These are phyloP conservation scores for Aplodontia rufa DNA, from an alignment of 2,113 vertebrate species.

Conservation along the genomic window DNA sequence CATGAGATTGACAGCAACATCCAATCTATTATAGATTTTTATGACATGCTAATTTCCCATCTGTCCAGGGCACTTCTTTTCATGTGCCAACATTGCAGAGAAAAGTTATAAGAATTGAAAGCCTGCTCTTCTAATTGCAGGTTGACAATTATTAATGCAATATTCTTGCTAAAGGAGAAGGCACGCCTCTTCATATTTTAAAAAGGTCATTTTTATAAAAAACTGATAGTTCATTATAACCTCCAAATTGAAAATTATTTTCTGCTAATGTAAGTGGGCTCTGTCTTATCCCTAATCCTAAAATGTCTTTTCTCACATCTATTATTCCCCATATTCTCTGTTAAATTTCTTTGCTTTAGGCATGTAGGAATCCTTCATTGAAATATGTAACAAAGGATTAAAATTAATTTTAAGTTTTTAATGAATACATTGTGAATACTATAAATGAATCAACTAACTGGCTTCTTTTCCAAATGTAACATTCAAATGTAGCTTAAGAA, in stretches of 20 bases:
- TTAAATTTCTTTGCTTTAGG: background rate
- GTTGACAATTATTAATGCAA: slow-evolving; percentile 64
- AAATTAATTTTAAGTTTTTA: background rate
- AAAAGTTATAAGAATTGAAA: slow-evolving; percentile 74
- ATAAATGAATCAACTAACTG: background rate
- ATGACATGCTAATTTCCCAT: slow-evolving; percentile 88
- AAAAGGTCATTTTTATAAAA: slow-evolving; percentile 71
- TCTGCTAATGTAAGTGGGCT: background rate
- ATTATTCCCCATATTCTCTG: background rate
- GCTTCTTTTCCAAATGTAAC: background rate
- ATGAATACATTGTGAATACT: background rate
- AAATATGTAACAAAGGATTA: background rate
- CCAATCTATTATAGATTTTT: slow-evolving; percentile 84
- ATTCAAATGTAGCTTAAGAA: background rate
- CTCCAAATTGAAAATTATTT: slow-evolving; percentile 54
- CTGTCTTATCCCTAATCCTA: background rate
- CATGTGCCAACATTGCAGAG: slow-evolving; percentile 76
- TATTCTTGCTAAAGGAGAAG: slow-evolving; percentile 60
- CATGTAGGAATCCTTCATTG: background rate
- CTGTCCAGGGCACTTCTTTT: slow-evolving; percentile 83
- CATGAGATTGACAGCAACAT: slow-evolving; percentile 80
- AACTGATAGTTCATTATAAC: slow-evolving; percentile 57
- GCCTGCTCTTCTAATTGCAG: slow-evolving; percentile 76
- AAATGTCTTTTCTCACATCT: background rate
- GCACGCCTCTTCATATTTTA: slow-evolving; percentile 62